Evolutionary conservation across 2,113 vertebrate species (phyloP), one percentile per base, ranked within the genome.

Genomic region (Lathamus discolor): DNA sequence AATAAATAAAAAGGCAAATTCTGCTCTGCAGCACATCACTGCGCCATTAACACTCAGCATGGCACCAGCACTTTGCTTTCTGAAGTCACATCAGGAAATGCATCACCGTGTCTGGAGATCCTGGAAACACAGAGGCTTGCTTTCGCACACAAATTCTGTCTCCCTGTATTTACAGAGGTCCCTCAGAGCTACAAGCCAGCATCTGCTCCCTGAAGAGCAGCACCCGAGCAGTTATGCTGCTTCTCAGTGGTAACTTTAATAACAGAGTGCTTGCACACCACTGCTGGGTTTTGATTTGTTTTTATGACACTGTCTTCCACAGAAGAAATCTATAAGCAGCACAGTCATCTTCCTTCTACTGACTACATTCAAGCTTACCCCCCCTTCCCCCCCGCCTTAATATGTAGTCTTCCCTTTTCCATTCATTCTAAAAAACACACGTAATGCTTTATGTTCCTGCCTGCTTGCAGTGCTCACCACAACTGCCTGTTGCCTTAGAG

Each of bases 81-180:
- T 64, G 4, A 11, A 61, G 63, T 17, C 52, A 5, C 3, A 0
- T 6, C 44, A 49, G 91, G 57, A 88, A 70, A 43, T 0, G 1
- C 46, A 17, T 25, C 10, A 0, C 49, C 0, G 0, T 27, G 15
- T 2, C 54, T 23, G 24, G 28, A 49, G 51, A 66, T 6, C 44
- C 17, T 61, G 4, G 11, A 25, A 48, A 15, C 0, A 0, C 0
- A 31, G 79, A 64, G 3, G 49, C 29, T 59, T 67, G 23, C 44
- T 46, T 46, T 76, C 15, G 9, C 70, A 41, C 14, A 13, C 48
- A 41, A 1, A 7, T 35, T 14, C 20, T 23, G 19, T 33, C 69
- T 5, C 29, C 18, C 27, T 37, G 6, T 17, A 1, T 72, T 48
- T 67, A 17, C 52, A 23, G 28, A 44, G 39, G 46, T 7, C 48